These are phyloP conservation scores for Lithophane leautieri DNA, from an alignment of 2,888 invertebrate genomes.

Conservation along the genomic window DNA sequence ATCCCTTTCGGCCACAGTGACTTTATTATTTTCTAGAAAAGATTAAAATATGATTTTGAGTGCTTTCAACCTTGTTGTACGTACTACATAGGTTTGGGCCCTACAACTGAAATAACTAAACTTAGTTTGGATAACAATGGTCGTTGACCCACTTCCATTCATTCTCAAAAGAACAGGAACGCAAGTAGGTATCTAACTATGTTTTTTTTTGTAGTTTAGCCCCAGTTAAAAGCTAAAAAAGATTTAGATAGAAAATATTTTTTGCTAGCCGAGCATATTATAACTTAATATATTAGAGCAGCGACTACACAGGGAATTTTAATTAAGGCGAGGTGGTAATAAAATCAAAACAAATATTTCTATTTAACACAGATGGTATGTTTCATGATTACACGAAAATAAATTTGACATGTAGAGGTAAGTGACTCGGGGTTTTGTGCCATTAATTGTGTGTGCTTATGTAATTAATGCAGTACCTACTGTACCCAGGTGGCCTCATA, in stretches of 20 bases:
- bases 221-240: constrained; percentile 39
- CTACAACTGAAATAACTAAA: constrained; percentile 58
- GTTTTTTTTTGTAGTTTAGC: constrained; percentile 43
- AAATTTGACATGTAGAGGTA: constrained; percentile 24
- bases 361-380: constrained; percentile 66
- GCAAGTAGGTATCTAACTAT: constrained; percentile 33
- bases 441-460: constrained; percentile 41
- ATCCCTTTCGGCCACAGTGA: too few species aligned
- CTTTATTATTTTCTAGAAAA: neutral
- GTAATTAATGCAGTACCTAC: constrained; percentile 41
- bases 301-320: constrained; percentile 73
- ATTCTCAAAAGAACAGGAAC: constrained; percentile 52
- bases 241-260: constrained; percentile 24
- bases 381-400: constrained; percentile 46
- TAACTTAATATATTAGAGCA: constrained; percentile 68
- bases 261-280: constrained; percentile 40
- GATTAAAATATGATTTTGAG: constrained; percentile 10
- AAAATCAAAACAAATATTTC: constrained; percentile 76
- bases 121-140: constrained; percentile 64
- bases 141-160: constrained; percentile 63
- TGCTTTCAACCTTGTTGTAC: constrained; percentile 15
- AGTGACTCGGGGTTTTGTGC: constrained; percentile 19
- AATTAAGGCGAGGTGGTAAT: constrained; percentile 75
- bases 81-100: constrained; percentile 24
- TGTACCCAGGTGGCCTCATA: constrained; percentile 34